Percentiles rank a stretch among this genome's conserved stretches.
Evolutionary conservation across 2,113 vertebrate genomes (phyloP).

Genomic region (Ciconia boyciana): DNA sequence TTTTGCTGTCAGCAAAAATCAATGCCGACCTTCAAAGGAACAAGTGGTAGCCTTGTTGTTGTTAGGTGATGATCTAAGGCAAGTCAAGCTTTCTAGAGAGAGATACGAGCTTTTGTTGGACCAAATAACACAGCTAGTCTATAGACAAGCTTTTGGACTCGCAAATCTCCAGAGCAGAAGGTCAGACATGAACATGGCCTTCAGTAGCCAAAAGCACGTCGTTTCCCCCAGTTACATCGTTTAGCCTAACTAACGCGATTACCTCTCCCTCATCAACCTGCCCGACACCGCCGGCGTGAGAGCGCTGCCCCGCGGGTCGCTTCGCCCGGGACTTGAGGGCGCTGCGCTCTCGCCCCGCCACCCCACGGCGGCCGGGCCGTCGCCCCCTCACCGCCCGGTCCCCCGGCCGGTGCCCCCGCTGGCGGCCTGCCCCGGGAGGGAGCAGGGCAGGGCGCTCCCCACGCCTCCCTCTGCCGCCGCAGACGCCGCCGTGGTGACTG

Average conservation of each 20-base stretch:
- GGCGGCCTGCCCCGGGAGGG: neutral
- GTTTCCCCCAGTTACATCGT: neutral
- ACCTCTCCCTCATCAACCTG: neutral
- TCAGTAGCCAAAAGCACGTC: neutral
- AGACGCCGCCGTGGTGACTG: neutral
- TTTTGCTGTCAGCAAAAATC: slow-evolving; percentile 22
- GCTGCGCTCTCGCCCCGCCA: neutral
- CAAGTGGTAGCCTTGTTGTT: neutral
- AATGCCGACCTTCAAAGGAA: neutral
- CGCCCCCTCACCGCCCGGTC: neutral
- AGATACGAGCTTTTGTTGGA: neutral
- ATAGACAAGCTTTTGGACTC: neutral
- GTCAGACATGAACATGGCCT: neutral
- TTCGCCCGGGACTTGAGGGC: neutral
- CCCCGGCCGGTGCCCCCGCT: neutral
- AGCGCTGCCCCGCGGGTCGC: neutral
- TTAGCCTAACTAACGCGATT: too few relatives aligned
- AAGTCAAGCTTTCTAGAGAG: neutral
- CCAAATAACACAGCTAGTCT: neutral
- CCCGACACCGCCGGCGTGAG: neutral
- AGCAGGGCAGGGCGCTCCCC: neutral
- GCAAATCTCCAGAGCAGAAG: neutral
- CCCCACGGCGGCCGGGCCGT: neutral
- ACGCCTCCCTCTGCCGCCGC: neutral
- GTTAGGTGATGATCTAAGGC: neutral